Percentiles rank a stretch among this genome's conserved stretches.
phyloP scores from a whole-genome alignment of 2,113 vertebrate species.

The Fregetta grallaria region DNA sequence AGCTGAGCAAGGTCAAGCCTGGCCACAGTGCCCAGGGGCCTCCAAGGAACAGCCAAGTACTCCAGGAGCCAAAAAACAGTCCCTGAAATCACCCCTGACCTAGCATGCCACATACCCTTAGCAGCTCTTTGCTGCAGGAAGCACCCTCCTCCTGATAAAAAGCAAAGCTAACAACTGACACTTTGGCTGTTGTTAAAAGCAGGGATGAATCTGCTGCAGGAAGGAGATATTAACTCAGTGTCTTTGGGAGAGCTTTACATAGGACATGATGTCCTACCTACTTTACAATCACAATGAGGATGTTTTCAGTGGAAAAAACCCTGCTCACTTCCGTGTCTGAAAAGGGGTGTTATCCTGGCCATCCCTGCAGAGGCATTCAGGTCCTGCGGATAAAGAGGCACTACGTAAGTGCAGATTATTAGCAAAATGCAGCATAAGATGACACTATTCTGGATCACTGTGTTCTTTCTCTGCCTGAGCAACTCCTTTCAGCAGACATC shows the following conservation, averaged over 20 bases:
- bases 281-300: neutral
- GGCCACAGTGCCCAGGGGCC: too few relatives aligned
- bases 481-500: neutral
- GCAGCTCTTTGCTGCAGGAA: neutral
- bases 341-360: neutral
- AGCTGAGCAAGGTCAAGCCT: neutral
- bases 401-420: neutral
- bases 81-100: neutral
- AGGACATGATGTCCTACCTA: neutral
- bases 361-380: neutral
- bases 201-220: neutral
- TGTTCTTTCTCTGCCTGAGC: neutral
- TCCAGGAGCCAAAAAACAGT: neutral
- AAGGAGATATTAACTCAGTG: fast-evolving
- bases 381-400: neutral
- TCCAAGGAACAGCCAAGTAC: neutral
- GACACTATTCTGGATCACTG: neutral
- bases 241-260: neutral
- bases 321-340: neutral
- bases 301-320: neutral
- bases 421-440: neutral
- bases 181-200: neutral
- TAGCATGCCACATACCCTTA: neutral
- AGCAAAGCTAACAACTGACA: neutral
- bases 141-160: neutral